Percentiles rank a stretch among this genome's conserved stretches.
These are phyloP conservation scores for Forpus xanthops DNA, from an alignment of 2,797 vertebrate genomes.

Conservation along the genomic window DNA sequence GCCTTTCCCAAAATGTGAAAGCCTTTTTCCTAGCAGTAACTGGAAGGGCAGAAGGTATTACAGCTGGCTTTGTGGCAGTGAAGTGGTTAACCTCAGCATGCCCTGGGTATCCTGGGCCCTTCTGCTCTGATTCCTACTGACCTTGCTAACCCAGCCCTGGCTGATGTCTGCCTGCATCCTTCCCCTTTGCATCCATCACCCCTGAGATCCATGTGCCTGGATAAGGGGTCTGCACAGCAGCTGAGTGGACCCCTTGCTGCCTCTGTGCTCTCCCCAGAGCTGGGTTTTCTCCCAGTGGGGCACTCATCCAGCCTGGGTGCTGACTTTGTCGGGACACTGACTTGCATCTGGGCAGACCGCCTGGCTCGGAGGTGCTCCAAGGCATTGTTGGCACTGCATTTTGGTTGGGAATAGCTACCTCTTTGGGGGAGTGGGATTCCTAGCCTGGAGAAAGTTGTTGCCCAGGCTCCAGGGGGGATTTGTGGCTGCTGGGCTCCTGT, in stretches of 20 bases:
- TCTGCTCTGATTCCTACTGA: neutral
- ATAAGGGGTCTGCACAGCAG: neutral
- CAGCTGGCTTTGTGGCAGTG: neutral
- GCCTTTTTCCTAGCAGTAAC: neutral
- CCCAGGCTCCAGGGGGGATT: neutral
- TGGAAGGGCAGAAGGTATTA: neutral
- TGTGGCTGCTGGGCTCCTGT: neutral
- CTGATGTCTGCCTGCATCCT: neutral
- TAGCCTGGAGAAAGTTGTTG: neutral
- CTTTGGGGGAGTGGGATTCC: neutral
- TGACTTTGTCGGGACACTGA: neutral
- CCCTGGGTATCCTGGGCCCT: neutral
- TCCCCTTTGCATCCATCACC: neutral
- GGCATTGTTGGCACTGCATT: fast-evolving
- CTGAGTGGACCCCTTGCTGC: neutral
- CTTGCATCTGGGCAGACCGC: neutral
- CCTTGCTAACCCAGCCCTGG: neutral
- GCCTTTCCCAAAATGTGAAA: neutral
- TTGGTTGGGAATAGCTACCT: neutral
- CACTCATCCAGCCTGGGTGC: neutral
- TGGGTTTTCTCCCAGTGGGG: neutral
- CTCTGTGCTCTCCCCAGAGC: neutral
- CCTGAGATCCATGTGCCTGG: neutral
- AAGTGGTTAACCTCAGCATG: neutral
- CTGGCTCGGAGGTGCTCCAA: neutral